Base-by-base conservation (phyloP, 1,140 invertebrate species). In the Drosophila nikananu region DNA sequence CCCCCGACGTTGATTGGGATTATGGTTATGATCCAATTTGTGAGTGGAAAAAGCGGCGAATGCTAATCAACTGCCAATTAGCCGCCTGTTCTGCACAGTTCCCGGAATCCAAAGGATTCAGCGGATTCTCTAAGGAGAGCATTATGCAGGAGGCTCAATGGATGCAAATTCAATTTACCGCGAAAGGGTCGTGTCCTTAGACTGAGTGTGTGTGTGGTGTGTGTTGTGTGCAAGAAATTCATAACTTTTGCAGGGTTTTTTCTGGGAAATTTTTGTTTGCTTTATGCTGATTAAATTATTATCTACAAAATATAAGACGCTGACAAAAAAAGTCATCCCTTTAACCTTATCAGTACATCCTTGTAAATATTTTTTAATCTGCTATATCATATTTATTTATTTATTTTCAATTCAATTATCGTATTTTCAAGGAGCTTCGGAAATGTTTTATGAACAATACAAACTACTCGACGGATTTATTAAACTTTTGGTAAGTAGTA, bases 11-110 rank as follows among this genome's bases (percentile, higher is more conserved):
- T 78, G 65, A 78, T 77, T 78, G 52, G 75, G 76, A 78, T 77
- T 77, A 77, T 77, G 62, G 32, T 59, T 76, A 77, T 67, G 54
- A 77, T 77, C 44, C 61, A 72, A 73, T 72, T 73, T 61, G 67
- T 48, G 46, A 72, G 54, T 60, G 46, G 23, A 30, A 41, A 72
- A 46, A 41, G 70, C 27, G 17, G 54, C 32, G 35, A 61, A 74
- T 75, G 48, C 44, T 73, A 74, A 74, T 75, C 49, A 54, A 35
- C 72, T 55, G 70, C 70, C 70, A 75, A 75, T 74, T 75, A 74
- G 70, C 67, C n/a, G 35, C 12, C 54, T 32, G 55, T 52, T 73
- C 66, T 19, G 32, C 44, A 25, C 32, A 39, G 35, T 25, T 41
- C 13, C 9, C 35, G 17, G 35, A 37, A 39, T 67, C 25, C 59